Conservation (phyloP, 1,140 invertebrate genomes). For the Stenopsyche tienmushanensis region DNA sequence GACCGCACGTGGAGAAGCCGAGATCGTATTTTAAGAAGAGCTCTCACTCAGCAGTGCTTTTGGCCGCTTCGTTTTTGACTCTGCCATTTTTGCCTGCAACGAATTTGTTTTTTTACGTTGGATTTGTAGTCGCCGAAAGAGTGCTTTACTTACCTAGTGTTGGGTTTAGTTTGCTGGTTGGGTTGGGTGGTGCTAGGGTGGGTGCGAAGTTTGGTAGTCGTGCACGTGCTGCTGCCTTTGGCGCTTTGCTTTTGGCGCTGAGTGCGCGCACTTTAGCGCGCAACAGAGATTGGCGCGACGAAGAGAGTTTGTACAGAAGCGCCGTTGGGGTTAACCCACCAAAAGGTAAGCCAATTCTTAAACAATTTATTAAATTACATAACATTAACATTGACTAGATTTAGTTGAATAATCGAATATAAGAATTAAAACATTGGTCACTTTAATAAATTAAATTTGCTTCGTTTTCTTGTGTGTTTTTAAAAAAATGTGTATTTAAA, state of each 20-base stretch:
- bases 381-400: background rate
- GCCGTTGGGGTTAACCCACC: slow-evolving; percentile 92
- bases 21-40: slow-evolving; percentile 44
- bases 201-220: slow-evolving; percentile 54
- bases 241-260: slow-evolving; percentile 68
- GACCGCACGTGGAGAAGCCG: slow-evolving; percentile 44
- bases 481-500: too few relatives aligned
- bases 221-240: slow-evolving; percentile 54
- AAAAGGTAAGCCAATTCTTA: slow-evolving; percentile 74
- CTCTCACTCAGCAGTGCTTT: slow-evolving; percentile 55
- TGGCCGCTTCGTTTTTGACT: slow-evolving; percentile 76
- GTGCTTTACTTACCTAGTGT: slow-evolving; percentile 95
- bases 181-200: slow-evolving; percentile 67
- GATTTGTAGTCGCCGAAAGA: slow-evolving; percentile 95
- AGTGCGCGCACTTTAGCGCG: slow-evolving; percentile 76
- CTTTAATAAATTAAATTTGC: background rate
- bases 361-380: background rate
- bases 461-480: background rate
- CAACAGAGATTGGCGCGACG: slow-evolving; percentile 89
- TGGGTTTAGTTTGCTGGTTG: slow-evolving; percentile 88
- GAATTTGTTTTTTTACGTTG: slow-evolving; percentile 93
- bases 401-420: background rate
- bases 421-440: too few relatives aligned
- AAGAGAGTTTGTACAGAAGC: slow-evolving; percentile 90
- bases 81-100: slow-evolving; percentile 92